Evolutionary conservation across 2,113 vertebrate species (phyloP).

Genomic region (Pyrgilauda ruficollis): DNA sequence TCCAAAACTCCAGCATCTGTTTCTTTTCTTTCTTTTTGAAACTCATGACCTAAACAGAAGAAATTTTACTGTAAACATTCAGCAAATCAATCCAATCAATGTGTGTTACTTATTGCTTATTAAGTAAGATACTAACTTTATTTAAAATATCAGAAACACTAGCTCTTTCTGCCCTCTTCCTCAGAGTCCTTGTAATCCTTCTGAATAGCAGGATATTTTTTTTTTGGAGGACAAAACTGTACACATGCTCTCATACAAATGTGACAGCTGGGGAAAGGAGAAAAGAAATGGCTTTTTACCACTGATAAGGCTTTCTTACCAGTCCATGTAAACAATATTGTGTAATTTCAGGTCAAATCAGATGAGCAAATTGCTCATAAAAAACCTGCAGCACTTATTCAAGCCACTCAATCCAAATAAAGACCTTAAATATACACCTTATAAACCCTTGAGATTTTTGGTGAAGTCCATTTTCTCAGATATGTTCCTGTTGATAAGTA

Average conservation of each 20-base stretch:
- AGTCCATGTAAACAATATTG: background rate
- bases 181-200: background rate
- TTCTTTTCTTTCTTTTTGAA: background rate
- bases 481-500: background rate
- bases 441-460: background rate
- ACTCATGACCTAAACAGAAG: background rate
- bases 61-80: background rate
- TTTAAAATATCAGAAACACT: background rate
- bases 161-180: background rate
- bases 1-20: background rate
- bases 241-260: fast-evolving
- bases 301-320: background rate
- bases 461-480: background rate
- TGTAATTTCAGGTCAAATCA: background rate
- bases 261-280: background rate
- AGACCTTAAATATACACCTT: background rate
- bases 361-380: background rate
- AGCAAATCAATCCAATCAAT: background rate
- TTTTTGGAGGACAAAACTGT: background rate
- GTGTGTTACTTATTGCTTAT: background rate
- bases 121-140: background rate
- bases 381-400: background rate
- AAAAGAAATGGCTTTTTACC: background rate
- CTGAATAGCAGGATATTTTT: background rate
- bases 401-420: background rate